Evolutionary conservation across 2,113 vertebrate species (phyloP), one percentile per base, ranked within the genome.

Genomic region (Aviceda subcristata): DNA sequence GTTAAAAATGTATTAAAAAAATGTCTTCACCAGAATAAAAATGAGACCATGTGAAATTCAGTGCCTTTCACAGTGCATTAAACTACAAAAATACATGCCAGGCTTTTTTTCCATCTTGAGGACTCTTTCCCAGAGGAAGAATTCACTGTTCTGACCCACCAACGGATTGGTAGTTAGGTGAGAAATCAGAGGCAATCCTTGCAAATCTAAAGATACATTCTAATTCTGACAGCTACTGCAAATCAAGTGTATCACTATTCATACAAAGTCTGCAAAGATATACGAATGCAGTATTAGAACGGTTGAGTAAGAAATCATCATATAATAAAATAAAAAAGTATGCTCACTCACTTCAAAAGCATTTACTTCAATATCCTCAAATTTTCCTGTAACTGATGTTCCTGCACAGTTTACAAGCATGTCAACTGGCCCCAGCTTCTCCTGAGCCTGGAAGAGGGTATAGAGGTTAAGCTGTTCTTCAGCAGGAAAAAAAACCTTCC

Each of bases 321-420:
- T 26, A 50, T 11, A 23, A 86, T 32, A 30, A 39, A 85, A 67
- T 23, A n/a, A 80, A 45, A n/a, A 86, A 50, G 22, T 13, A 80
- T 22, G 55, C 16, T 56, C 27, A 98, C 98, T 98, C 95, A 99
- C 99, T 98, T 99, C 98, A 92, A 99, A 99, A 92, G 96, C 91
- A 69, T 98, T 98, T 59, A 99, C 98, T 73, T 99, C 99, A 48
- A 99, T 96, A 55, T 99, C 99, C 94, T 99, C 99, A 98, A 99
- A 99, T 94, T 99, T 99, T 90, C 98, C 99, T 76, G 99, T 98
- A 81, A 99, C 10, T 20, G 99, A 96, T 9, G 55, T 98, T 83
- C 99, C 99, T 13, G 99, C 99, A 88, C 99, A 99, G 97, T 99
- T 99, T 55, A 99, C 99, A 48, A 99, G 98, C 99, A 99, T 99